Evolutionary conservation across 2,797 vertebrate species (phyloP).

Genomic region (Octomys mimax): DNA sequence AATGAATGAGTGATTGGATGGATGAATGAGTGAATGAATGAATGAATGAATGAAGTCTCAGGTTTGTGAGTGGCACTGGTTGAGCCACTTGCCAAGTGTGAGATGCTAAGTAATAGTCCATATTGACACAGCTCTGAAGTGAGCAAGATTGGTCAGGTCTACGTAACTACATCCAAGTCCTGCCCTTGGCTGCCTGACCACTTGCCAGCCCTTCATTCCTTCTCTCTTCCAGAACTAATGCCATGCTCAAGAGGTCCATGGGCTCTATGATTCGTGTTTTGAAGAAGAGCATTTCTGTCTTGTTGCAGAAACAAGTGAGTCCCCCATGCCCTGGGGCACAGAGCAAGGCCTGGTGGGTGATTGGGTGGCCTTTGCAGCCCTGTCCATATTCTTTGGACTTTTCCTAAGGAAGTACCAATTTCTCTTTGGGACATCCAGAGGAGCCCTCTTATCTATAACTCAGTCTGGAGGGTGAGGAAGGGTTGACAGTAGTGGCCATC

Average conservation of each 20-base stretch:
- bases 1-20: neutral
- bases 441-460: neutral
- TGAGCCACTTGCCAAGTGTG: neutral
- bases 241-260: accelerated
- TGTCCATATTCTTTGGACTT: neutral
- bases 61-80: neutral
- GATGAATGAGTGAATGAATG: neutral
- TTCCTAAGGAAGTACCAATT: neutral
- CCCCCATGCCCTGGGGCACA: accelerated
- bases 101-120: neutral
- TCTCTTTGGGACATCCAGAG: neutral
- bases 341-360: neutral
- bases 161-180: neutral
- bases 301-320: slow-evolving; percentile 34
- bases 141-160: too few relatives aligned
- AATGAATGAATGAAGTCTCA: neutral
- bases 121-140: neutral
- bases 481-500: neutral
- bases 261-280: accelerated
- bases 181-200: neutral
- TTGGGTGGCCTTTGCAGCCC: neutral
- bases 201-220: neutral
- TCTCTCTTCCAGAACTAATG: accelerated
- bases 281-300: accelerated
- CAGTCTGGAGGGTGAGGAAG: neutral